These are phyloP conservation scores for Chalcosyrphus nemorum DNA, from an alignment of 2,888 invertebrate genomes.

Conservation along the genomic window DNA sequence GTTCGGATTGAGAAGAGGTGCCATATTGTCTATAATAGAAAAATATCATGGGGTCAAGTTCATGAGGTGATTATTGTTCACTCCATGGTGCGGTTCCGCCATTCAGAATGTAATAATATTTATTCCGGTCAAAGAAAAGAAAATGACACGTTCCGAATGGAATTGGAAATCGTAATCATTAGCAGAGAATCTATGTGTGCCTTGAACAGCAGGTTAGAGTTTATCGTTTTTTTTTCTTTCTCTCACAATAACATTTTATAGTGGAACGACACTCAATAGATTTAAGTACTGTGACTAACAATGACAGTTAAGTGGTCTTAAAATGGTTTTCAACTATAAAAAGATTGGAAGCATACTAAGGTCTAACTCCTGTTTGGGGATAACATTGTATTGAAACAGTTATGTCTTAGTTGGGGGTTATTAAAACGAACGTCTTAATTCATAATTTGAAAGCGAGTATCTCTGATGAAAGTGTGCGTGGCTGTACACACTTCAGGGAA, in stretches of 20 bases:
- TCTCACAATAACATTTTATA: not conserved
- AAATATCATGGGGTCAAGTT: slow-evolving; percentile 66
- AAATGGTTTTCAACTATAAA: not conserved
- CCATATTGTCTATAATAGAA: slow-evolving; percentile 40
- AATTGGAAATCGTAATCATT: slow-evolving; percentile 11
- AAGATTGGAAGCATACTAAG: not conserved
- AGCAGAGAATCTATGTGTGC: not conserved
- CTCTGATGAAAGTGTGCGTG: too few relatives aligned
- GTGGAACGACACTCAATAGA: not conserved
- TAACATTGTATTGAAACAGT: too few relatives aligned
- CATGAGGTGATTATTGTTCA: slow-evolving; percentile 48
- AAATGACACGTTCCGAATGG: slow-evolving; percentile 12
- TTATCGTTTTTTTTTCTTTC: not conserved
- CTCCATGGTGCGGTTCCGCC: not conserved
- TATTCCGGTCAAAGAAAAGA: slow-evolving; percentile 12
- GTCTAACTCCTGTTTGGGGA: not conserved
- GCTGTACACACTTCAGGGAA: too few relatives aligned
- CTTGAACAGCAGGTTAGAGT: slow-evolving; percentile 2
- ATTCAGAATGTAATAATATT: slow-evolving; percentile 8
- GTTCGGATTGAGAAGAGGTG: slow-evolving; percentile 30
- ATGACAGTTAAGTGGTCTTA: not conserved
- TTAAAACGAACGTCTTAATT: too few relatives aligned
- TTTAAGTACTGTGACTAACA: not conserved
- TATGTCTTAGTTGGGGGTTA: too few relatives aligned
- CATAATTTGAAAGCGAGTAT: too few relatives aligned